Evolutionary conservation across 1,140 invertebrate species (phyloP), one percentile per base, ranked within the genome.

Genomic region (Drosophila pachea): DNA sequence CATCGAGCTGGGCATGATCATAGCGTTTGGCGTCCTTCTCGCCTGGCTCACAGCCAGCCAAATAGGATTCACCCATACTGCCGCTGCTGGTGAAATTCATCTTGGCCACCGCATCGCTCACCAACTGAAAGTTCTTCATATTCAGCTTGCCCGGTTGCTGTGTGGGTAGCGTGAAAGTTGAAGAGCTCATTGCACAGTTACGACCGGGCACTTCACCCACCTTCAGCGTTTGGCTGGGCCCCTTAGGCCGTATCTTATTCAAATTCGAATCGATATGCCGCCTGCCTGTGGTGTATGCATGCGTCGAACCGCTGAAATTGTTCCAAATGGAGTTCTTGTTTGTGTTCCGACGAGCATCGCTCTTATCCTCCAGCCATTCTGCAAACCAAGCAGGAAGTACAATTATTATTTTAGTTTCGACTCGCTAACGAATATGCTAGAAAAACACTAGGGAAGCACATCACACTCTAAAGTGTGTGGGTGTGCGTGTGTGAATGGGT

Each of bases 91-190:
- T 92, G 68, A 95, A 91, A 78, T 93, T 95, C 93, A 95, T 94
- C 76, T 94, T 91, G 38, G 93, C 93, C 76, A 92, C 82, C 1
- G 95, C 95, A 88, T 97, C 95, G 68, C 95, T 96, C 11, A 97
- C 95, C 84, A 96, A 93, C 22, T 95, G 94, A 90, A 94, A 97
- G 88, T 96, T 96, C 89, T 96, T 96, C 90, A 97, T 91, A 88
- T 97, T 96, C 75, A 97, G 91, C 91, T 97, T 97, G 52, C 96
- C 96, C 6, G 95, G 95, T 92, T 96, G 95, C 91, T 94, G 88
- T 52, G 78, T 83, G 79, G 78, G 78, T 61, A 83, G 68, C 35
- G 78, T 82, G 47, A 81, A 86, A 16, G 82, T 83, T 29, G 87
- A 88, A 62, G 76, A 83, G 72, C 78, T 86, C 81, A 79, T 76